These are phyloP conservation scores for Uromys caudimaculatus DNA, from an alignment of 2,797 vertebrate species.

Conservation along the genomic window DNA sequence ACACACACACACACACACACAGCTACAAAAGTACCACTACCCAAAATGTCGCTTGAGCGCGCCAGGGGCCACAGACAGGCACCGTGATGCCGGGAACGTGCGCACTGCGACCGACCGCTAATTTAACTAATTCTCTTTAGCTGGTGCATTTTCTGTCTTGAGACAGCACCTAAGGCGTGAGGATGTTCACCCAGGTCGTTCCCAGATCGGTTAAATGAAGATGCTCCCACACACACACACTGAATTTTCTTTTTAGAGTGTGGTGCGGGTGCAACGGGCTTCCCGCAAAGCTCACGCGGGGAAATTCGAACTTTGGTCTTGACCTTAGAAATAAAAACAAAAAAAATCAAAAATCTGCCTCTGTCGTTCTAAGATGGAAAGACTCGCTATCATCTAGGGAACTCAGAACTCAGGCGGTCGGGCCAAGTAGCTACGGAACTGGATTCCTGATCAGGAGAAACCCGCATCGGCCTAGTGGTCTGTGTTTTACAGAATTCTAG, in stretches of 20 bases:
- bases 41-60: neutral
- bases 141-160: neutral
- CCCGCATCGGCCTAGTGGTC: neutral
- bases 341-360: neutral
- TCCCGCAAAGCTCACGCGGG: neutral
- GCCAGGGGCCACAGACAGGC: neutral
- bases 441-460: constrained; percentile 39
- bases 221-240: neutral
- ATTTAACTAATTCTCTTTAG: constrained; percentile 15
- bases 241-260: neutral
- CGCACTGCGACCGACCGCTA: neutral
- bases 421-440: neutral
- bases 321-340: neutral
- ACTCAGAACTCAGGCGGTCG: neutral
- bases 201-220: neutral
- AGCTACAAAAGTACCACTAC: neutral
- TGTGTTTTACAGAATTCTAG: neutral
- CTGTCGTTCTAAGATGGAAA: neutral
- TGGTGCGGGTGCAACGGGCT: neutral
- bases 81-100: neutral
- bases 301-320: constrained; percentile 1
- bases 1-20: neutral
- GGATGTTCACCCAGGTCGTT: neutral
- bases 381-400: neutral
- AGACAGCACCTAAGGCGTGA: neutral